Base-by-base conservation (phyloP, 2,797 vertebrate species). In the Garrulus glandarius region DNA sequence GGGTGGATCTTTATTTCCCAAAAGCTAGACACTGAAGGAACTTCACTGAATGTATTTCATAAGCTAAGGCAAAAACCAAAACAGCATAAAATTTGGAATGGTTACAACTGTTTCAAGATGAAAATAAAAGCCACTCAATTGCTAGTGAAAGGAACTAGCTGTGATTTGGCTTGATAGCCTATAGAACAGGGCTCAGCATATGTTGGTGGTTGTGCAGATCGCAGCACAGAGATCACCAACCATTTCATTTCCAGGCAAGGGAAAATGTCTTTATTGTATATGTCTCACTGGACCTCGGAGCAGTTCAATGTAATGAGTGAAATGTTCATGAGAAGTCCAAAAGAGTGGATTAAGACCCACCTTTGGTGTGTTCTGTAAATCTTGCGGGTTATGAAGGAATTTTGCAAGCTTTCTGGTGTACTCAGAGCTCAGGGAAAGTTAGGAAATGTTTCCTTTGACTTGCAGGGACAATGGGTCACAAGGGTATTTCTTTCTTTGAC, bases 121-220 rank as follows among this genome's bases (percentile, higher is more conserved):
- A 91, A 93, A 97, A 96, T 90, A 95, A 96, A 93, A 94, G 53
- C 84, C 75, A 83, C 71, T 92, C 92, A 90, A 96, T 95, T 96
- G 91, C 75, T 96, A 78, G 82, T 94, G 89, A 94, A 57, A 96
- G 76, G 56, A 72, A 29, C 91, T 97, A 84, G 43, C 93, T 95
- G 71, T 86, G 95, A 86, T 96, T 95, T 96, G 95, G 85, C 95
- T 94, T 96, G 83, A 85, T 96, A 94, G 88, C 63, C 86, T 93
- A 72, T 79, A 70, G 92, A 83, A 72, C 74, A 41, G 75, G 64
- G 60, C 57, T 94, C 63, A 84, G 81, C n/a, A 94, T 92, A 95
- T 80, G 87, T 13, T 87, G 82, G 76, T 87, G 89, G 93, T 93
- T 95, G 64, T 88, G 85, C 82, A 93, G 86, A 91, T 87, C 70